phyloP scores from a whole-genome alignment of 1,140 invertebrate genomes.

The Lordiphosa collinella region DNA sequence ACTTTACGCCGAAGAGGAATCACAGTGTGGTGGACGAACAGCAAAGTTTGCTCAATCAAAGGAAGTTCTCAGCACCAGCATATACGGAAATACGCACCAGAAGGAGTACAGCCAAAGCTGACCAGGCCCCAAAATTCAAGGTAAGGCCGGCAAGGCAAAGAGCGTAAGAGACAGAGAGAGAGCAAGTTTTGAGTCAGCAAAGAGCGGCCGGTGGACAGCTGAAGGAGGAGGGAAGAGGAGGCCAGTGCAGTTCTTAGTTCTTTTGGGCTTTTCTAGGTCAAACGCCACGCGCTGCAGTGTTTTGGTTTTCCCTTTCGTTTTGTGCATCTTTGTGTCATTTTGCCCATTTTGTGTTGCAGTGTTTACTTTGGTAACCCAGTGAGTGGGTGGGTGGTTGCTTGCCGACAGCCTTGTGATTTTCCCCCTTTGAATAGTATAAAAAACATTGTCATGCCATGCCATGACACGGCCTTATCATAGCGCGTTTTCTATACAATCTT shows the following conservation, averaged over 20 bases:
- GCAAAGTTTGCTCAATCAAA: constrained; percentile 20
- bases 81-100: constrained; percentile 69
- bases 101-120: constrained; percentile 42
- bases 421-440: constrained; percentile 2
- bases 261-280: constrained; percentile 29
- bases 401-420: background rate
- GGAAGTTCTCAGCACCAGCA: constrained; percentile 62
- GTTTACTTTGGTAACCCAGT: background rate
- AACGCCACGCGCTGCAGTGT: constrained; percentile 17
- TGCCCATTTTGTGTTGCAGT: too few relatives aligned
- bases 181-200: constrained; percentile 3
- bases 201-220: background rate
- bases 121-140: constrained; percentile 46
- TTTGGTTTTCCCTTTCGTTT: constrained; percentile 14
- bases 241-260: background rate
- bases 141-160: constrained; percentile 32
- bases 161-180: background rate
- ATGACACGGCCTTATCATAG: constrained; percentile 17
- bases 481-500: constrained; percentile 14
- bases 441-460: constrained; percentile 41
- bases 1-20: background rate
- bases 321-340: too few relatives aligned
- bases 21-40: constrained; percentile 20
- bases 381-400: constrained; percentile 3
- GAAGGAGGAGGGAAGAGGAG: background rate